Evolutionary conservation across 1,140 invertebrate genomes (phyloP).

Genomic region (Carposina sasakii): DNA sequence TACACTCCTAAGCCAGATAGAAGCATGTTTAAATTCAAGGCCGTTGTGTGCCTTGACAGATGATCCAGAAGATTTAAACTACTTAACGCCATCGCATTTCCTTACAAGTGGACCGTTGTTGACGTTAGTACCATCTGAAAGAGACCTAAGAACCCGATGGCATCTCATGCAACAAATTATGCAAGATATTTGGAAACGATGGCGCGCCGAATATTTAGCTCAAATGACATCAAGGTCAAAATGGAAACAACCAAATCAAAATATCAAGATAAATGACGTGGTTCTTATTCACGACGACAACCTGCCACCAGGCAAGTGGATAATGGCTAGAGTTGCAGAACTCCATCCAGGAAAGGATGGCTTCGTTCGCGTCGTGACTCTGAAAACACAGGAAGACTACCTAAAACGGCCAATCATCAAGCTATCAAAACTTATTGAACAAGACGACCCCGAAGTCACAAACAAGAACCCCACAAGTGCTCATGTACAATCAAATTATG

Average conservation of each 20-base stretch:
- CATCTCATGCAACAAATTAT: conserved; percentile 22
- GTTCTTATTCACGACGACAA: conserved; percentile 26
- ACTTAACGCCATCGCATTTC: conserved; percentile 28
- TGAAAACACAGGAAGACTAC: conserved; percentile 16
- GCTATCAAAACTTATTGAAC: conserved; percentile 2
- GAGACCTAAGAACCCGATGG: conserved; percentile 23
- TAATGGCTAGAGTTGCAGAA: conserved; percentile 27
- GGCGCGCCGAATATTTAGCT: conserved; percentile 36
- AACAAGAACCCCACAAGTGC: neutral
- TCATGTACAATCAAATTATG: neutral
- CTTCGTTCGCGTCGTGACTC: conserved; percentile 20
- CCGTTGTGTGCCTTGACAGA: conserved; percentile 24
- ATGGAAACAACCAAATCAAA: conserved; percentile 20
- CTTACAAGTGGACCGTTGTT: conserved; percentile 21
- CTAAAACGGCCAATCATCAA: conserved; percentile 13
- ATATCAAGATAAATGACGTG: conserved; percentile 10
- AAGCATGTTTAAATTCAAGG: conserved; percentile 33
- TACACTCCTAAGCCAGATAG: conserved; percentile 30
- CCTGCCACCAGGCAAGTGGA: conserved; percentile 24
- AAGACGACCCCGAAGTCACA: neutral
- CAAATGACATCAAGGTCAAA: conserved; percentile 32
- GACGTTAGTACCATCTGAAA: conserved; percentile 18
- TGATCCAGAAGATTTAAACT: conserved; percentile 7
- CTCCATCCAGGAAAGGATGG: conserved; percentile 28
- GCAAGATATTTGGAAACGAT: conserved; percentile 24